Evolutionary conservation across 1,140 invertebrate species (phyloP), one percentile per base, ranked within the genome.

Genomic region (Scaptomyza pallida): DNA sequence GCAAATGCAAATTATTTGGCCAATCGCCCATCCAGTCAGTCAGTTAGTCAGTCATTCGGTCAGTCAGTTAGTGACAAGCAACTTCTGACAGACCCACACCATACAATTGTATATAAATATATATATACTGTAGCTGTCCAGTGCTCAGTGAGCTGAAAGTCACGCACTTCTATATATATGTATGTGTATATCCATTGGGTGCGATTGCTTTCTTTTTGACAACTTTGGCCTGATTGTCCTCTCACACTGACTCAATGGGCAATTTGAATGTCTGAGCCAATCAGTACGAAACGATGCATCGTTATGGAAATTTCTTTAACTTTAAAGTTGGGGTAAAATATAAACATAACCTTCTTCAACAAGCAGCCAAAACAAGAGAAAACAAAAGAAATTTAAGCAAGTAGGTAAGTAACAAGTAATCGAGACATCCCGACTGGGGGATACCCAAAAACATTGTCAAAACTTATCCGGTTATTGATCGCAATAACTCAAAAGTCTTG

Each of bases 1-100:
- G 44, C 45, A 64, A 71, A 64, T 54, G 63, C 55, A 61, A 72
- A 72, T 68, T 72, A 50, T 65, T 71, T 65, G 61, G 26, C 45
- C 67, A 70, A 57, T 64, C 68, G 56, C 26, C 26, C 26, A 26
- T 6, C 9, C 26, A 30, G 26, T 23, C 56, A 52, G 23, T 47
- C n/a, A n/a, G n/a, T n/a, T n/a, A n/a, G n/a, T n/a, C n/a, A n/a
- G n/a, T n/a, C n/a, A n/a, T n/a, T n/a, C n/a, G n/a, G n/a, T n/a
- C n/a, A 26, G 26, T 30, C 26, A 30, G 26, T 23, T 48, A 52
- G 23, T 47, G 48, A 19, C 45, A 61, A 16, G n/a, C 35, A 5
- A 37, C 16, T 40, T 17, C 23, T 15, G 19, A 33, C 43, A 15
- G 0, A 5, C 6, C 19, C 45, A 56, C 8, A 48, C 16, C 10